phyloP scores from a whole-genome alignment of 2,888 invertebrate species.

The Chrysolina oricalcia region DNA sequence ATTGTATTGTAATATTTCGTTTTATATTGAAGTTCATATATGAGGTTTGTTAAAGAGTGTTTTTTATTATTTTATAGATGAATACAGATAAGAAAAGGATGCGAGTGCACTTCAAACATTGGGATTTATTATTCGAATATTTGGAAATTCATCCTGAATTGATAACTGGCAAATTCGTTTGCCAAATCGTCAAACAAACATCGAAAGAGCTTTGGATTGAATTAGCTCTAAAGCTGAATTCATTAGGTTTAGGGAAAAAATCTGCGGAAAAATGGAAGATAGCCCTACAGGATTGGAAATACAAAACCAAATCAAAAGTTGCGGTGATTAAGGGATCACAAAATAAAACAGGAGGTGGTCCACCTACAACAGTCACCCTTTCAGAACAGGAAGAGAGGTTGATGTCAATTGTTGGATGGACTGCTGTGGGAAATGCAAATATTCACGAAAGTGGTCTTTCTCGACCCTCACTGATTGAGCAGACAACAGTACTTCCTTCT shows the following conservation, averaged over 20 bases:
- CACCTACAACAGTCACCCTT: background rate
- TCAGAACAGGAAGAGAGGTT: slow-evolving; percentile 29
- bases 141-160: slow-evolving; percentile 36
- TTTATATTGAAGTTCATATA: too few relatives aligned
- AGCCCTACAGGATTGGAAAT: slow-evolving; percentile 42
- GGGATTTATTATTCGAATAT: slow-evolving; percentile 32
- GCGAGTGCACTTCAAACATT: slow-evolving; percentile 24
- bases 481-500: slow-evolving; percentile 7
- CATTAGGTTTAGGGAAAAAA: slow-evolving; percentile 31
- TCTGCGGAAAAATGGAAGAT: slow-evolving; percentile 35
- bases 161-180: slow-evolving; percentile 32
- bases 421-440: slow-evolving; percentile 7
- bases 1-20: too few relatives aligned
- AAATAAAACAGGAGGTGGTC: slow-evolving; percentile 31
- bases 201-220: slow-evolving; percentile 28
- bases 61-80: too few relatives aligned
- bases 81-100: too few relatives aligned
- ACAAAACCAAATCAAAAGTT: slow-evolving; percentile 37
- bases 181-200: slow-evolving; percentile 31
- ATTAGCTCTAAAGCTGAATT: slow-evolving; percentile 30
- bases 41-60: too few relatives aligned
- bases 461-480: background rate
- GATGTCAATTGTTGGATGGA: slow-evolving; percentile 29
- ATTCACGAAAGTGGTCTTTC: slow-evolving; percentile 20
- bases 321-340: slow-evolving; percentile 19